Conservation (phyloP, 2,113 vertebrate species). For the Aix galericulata region DNA sequence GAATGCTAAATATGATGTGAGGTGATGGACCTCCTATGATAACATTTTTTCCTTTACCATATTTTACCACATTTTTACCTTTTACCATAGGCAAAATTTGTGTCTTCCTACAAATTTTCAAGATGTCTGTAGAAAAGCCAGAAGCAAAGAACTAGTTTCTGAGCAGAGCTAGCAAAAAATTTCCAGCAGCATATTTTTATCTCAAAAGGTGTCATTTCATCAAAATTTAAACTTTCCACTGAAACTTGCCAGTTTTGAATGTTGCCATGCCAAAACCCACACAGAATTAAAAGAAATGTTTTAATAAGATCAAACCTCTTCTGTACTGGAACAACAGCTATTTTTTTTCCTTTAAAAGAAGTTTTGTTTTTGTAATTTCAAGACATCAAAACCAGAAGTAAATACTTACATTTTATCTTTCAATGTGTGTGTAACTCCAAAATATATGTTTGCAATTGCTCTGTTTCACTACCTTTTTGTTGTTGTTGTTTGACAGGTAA, state of each 20-base stretch:
- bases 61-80: too few species aligned
- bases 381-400: background rate
- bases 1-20: background rate
- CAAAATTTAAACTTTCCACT: background rate
- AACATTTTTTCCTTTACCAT: background rate
- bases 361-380: background rate
- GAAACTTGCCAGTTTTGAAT: background rate
- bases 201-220: background rate
- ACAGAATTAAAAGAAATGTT: background rate
- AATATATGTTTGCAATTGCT: background rate
- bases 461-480: background rate
- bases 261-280: background rate
- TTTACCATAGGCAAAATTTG: too few species aligned
- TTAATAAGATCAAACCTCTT: background rate
- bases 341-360: background rate
- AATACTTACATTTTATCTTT: background rate
- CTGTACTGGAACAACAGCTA: background rate
- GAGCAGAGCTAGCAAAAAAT: background rate
- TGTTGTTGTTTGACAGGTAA: background rate
- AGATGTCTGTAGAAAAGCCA: background rate
- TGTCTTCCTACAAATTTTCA: background rate
- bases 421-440: fast-evolving
- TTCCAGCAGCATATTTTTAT: background rate
- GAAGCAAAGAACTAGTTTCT: background rate
- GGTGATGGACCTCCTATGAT: background rate